These are phyloP conservation scores for Eremobia ochroleuca DNA, from an alignment of 2,888 invertebrate genomes.

Conservation along the genomic window DNA sequence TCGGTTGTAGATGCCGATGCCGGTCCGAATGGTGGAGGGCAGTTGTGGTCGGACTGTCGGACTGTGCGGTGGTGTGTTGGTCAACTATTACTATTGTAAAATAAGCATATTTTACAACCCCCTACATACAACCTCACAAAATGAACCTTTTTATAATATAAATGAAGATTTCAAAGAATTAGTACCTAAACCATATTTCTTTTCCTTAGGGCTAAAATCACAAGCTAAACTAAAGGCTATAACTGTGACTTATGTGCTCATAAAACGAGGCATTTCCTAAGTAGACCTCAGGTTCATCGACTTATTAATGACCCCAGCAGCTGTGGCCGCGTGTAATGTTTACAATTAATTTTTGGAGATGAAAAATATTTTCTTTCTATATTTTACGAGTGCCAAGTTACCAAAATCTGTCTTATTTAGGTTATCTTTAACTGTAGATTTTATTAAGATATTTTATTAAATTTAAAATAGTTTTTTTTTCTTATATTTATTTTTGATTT, in stretches of 20 bases:
- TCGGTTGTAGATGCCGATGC: too few relatives aligned
- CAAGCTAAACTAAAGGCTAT: neutral
- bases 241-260: slow-evolving; percentile 31
- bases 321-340: slow-evolving; percentile 20
- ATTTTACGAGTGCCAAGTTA: neutral
- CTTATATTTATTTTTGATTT: too few relatives aligned
- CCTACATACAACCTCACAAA: neutral
- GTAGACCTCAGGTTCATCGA: slow-evolving; percentile 26
- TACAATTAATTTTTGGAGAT: slow-evolving; percentile 14
- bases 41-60: too few relatives aligned
- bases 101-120: too few relatives aligned
- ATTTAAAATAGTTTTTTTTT: too few relatives aligned
- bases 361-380: neutral
- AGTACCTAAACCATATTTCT: slow-evolving; percentile 14
- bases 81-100: too few relatives aligned
- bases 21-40: too few relatives aligned
- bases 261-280: slow-evolving; percentile 33
- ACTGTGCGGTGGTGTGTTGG: too few relatives aligned
- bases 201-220: slow-evolving; percentile 1
- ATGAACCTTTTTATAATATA: neutral
- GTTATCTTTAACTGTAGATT: too few relatives aligned
- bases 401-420: too few relatives aligned
- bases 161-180: neutral
- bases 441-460: too few relatives aligned
- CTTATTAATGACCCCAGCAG: slow-evolving; percentile 23